Base-by-base conservation (phyloP, 2,888 invertebrate species). In the Xylophagus ater region DNA sequence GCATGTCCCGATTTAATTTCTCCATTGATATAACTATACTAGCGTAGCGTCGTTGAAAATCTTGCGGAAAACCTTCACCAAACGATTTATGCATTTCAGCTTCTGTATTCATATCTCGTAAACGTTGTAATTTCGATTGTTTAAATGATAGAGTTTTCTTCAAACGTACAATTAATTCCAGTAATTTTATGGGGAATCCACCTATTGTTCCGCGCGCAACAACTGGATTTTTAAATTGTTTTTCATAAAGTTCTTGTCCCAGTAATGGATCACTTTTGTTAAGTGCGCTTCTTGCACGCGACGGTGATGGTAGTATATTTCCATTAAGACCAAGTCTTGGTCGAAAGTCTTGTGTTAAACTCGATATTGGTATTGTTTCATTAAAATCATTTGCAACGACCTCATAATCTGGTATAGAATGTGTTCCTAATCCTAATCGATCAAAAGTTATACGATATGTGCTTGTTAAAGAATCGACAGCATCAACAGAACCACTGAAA, bases 341-440 rank as follows among this genome's bases (percentile, higher is more conserved):
- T 45, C 85, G 73, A 53, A 83, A 82, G 54, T 83, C 82, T 53
- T 82, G 81, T 46, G 82, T 77, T 55, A 92, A 82, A 46, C 83
- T 84, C 25, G 83, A 77, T 26, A 93, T 69, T 34, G 86, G 81
- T 53, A 94, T 80, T 17, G 90, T 92, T 58, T 94, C 94, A 29
- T 87, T 84, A 29, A 83, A 78, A 52, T 92, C 92, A 62, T 89
- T 89, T 2, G 90, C 89, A 60, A 93, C 70, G 46, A 96, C 94
- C 74, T 96, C 96, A 68, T 82, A 92, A 67, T 97, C 96, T 15
- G 92, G 92, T 45, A 96, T 87, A 37, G 93, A 90, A 65, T 94
- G 90, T 4, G 93, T 93, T 1, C 94, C 94, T 26, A 96, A 70
- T 30, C 90, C 92, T 29, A 79, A 78, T 36, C 92, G 72, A 62